Evolutionary conservation across 2,888 invertebrate genomes (phyloP).

Genomic region (Tanypteryx hageni): DNA sequence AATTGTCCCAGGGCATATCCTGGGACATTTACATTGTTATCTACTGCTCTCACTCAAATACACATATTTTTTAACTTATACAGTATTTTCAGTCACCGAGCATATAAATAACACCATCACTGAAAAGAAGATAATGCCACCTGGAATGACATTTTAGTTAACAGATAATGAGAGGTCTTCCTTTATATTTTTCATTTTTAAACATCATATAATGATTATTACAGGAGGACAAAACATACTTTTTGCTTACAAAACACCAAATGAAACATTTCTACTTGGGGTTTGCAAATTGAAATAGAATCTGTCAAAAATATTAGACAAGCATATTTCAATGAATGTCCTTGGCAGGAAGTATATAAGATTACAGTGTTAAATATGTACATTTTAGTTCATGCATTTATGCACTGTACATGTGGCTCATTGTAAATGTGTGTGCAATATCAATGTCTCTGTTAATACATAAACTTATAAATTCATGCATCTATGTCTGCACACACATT

Average conservation of each 20-base stretch:
- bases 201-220: not conserved
- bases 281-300: conserved; percentile 46
- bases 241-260: conserved; percentile 46
- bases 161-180: conserved; percentile 27
- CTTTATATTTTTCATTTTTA: conserved; percentile 21
- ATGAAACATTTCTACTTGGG: conserved; percentile 34
- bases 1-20: conserved; percentile 33
- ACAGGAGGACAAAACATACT: conserved; percentile 21
- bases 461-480: not conserved
- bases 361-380: conserved; percentile 45
- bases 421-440: not conserved
- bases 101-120: conserved; percentile 52
- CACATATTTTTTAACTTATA: conserved; percentile 21
- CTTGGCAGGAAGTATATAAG: conserved; percentile 47
- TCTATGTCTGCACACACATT: not conserved
- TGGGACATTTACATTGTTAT: conserved; percentile 14
- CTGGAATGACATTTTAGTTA: conserved; percentile 18
- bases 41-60: conserved; percentile 53
- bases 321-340: conserved; percentile 51
- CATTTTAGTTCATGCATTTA: conserved; percentile 22
- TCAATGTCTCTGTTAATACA: conserved; percentile 33
- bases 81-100: conserved; percentile 40
- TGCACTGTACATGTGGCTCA: conserved; percentile 50
- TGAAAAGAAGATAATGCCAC: not conserved
- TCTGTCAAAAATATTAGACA: conserved; percentile 42